Conservation (phyloP, 2,888 invertebrate genomes). For the Ctena decussata region DNA sequence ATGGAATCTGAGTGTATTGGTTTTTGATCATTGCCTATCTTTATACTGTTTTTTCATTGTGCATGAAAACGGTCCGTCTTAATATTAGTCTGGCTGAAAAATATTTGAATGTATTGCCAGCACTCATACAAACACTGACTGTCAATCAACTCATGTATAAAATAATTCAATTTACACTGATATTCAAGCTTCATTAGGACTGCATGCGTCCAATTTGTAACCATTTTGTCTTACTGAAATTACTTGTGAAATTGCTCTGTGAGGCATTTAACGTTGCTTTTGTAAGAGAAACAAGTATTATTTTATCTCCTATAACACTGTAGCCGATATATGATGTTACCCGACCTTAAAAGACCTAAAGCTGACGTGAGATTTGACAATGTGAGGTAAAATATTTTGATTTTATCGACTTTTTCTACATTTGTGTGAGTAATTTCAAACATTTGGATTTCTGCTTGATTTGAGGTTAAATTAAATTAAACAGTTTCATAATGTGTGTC, state of each 20-base stretch:
- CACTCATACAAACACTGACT: too few species aligned
- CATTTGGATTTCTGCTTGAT: background rate
- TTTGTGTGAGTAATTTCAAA: background rate
- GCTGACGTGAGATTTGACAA: background rate
- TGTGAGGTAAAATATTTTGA: background rate
- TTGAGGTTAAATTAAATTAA: background rate
- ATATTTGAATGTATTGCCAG: too few species aligned
- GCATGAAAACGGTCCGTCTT: too few species aligned
- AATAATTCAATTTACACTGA: constrained; percentile 55
- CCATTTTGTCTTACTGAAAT: constrained; percentile 46
- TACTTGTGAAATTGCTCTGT: constrained; percentile 45
- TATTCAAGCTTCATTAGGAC: constrained; percentile 20
- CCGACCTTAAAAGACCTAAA: too few species aligned
- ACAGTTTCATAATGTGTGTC: background rate
- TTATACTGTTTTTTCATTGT: too few species aligned
- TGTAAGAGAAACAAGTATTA: background rate
- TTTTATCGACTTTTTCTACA: background rate
- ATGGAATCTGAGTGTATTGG: too few species aligned
- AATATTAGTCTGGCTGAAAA: too few species aligned
- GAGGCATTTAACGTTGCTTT: constrained; percentile 1
- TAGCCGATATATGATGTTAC: too few species aligned
- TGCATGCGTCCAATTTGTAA: constrained; percentile 20
- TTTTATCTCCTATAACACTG: background rate
- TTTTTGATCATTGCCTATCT: too few species aligned
- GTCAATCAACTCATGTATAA: constrained; percentile 34